Evolutionary conservation across 2,797 vertebrate genomes (phyloP), one percentile per base, ranked within the genome.

Genomic region (Percopsis omiscomaycus): DNA sequence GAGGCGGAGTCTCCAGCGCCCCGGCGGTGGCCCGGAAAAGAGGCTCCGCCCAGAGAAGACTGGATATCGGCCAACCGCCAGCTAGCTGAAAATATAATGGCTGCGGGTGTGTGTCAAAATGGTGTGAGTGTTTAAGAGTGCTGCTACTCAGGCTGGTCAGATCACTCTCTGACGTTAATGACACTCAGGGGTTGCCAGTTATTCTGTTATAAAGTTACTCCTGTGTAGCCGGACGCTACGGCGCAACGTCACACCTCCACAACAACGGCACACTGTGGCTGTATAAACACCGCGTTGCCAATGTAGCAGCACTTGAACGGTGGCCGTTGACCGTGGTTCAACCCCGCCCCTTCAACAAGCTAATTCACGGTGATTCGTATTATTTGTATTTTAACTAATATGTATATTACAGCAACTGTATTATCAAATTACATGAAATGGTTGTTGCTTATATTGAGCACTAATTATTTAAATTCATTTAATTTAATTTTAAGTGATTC

Each of bases 11-110:
- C 74, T 83, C 90, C 8, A 64, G 86, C 3, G 77, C 83, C 1
- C 59, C 89, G 10, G 27, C 68, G 0, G 61, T 77, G 0, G 78
- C 83, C 50, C 84, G 90, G 59, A 95, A 86, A 73, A 88, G 82
- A 72, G 93, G 93, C 72, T 95, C 95, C 0, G 96, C 90, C 2
- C 96, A 98, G 86, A 94, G 96, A 80, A 94, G 94, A 68, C 91
- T 98, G 32, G 94, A 98, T 72, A 89, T 98, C 47, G 90, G 92
- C 51, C 93, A 92, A 74, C 71, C 86, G 0, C 85, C 85, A 0
- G 59, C 88, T 49, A 89, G 92, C 71, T 94, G 91, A 82, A 3
- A 28, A 29, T 22, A 22, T 12, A 27, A 69, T 2, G 0, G n/a
- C 16, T 15, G 32, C 69, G 47, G 22, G 22, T 22, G 22, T 22